These are phyloP conservation scores for Styela plicata DNA, from an alignment of 23 tunicate species.

Conservation along the genomic window DNA sequence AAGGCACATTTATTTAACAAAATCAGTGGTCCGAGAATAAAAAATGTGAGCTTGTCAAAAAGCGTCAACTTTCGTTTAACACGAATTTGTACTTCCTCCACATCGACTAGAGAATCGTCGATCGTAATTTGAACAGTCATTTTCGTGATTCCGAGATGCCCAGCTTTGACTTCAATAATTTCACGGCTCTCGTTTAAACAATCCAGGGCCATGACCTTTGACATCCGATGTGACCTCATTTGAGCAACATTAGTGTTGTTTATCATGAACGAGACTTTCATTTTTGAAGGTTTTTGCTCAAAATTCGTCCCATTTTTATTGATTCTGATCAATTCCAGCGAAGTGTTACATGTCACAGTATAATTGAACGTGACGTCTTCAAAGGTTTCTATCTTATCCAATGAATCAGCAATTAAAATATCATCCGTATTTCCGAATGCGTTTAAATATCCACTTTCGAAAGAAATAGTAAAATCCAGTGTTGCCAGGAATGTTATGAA, in stretches of 20 bases:
- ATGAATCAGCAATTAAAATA: not conserved
- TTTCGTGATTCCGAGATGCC: constrained; percentile 62
- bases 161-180: constrained; percentile 28
- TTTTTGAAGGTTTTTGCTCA: not conserved
- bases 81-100: constrained; percentile 21
- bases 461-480: not conserved
- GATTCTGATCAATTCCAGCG: not conserved
- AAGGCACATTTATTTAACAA: constrained; percentile 88
- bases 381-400: constrained; percentile 16
- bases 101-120: constrained; percentile 5
- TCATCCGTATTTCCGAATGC: not conserved
- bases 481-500: not conserved
- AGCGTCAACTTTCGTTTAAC: constrained; percentile 57
- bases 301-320: not conserved
- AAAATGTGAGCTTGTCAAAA: constrained; percentile 54
- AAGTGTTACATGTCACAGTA: constrained; percentile 10
- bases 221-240: not conserved
- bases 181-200: constrained; percentile 27
- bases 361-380: constrained; percentile 19
- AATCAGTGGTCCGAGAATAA: constrained; percentile 64
- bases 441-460: not conserved
- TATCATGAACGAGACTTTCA: not conserved
- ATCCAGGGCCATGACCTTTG: not conserved
- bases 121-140: not conserved
- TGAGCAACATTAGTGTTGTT: not conserved